Conservation (phyloP, 2,113 vertebrate species). For the Columba livia region DNA sequence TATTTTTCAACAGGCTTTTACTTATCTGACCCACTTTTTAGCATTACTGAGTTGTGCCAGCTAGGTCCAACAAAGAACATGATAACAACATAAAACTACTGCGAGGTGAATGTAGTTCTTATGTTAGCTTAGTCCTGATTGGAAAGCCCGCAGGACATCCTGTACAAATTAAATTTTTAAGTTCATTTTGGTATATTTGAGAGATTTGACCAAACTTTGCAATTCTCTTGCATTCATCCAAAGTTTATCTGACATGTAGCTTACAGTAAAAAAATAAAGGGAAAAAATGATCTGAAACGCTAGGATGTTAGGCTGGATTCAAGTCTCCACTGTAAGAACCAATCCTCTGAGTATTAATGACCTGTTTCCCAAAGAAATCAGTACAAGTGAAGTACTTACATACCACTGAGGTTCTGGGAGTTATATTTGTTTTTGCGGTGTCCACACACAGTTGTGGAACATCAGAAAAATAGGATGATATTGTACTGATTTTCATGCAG, state of each 20-base stretch:
- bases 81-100: background rate
- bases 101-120: background rate
- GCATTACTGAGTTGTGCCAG: background rate
- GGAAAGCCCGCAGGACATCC: background rate
- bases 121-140: background rate
- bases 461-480: background rate
- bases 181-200: background rate
- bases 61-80: background rate
- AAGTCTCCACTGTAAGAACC: background rate
- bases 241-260: background rate
- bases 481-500: background rate
- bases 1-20: background rate
- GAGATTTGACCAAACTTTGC: background rate
- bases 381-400: background rate
- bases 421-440: background rate
- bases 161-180: background rate
- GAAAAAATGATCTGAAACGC: fast-evolving
- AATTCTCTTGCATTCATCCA: background rate
- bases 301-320: background rate
- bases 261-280: background rate
- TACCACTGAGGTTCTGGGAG: background rate
- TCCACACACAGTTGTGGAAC: background rate
- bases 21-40: background rate
- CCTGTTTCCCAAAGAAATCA: background rate
- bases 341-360: background rate